phyloP scores from a whole-genome alignment of 2,113 vertebrate genomes.

The Podocnemis expansa region DNA sequence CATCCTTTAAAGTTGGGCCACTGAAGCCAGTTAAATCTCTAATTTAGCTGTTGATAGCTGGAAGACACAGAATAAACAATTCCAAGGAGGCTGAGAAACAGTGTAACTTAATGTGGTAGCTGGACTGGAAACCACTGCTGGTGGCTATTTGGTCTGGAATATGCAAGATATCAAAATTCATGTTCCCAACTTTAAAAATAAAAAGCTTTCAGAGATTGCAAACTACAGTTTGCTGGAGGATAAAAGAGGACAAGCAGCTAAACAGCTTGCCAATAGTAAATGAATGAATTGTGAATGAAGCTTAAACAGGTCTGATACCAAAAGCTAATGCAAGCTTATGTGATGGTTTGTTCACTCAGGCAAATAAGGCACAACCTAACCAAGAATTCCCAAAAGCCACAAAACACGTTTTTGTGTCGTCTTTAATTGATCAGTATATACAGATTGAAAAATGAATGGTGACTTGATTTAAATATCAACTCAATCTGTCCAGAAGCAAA shows the following conservation, averaged over 20 bases:
- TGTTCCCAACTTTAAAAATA: neutral
- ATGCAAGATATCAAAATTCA: neutral
- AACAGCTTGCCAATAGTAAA: neutral
- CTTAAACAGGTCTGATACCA: neutral
- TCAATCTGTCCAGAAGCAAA: no score
- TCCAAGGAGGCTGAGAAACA: neutral
- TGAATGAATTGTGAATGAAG: neutral
- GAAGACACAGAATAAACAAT: neutral
- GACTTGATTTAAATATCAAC: neutral
- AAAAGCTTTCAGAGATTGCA: neutral
- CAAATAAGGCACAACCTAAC: neutral
- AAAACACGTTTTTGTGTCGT: neutral
- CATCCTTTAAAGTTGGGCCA: neutral
- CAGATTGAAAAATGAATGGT: neutral
- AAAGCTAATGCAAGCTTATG: neutral
- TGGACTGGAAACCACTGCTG: neutral
- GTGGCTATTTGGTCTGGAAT: neutral
- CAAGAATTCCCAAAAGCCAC: neutral
- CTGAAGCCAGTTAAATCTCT: neutral
- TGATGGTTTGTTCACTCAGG: neutral
- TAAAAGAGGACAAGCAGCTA: neutral
- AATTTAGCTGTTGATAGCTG: neutral
- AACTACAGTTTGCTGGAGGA: neutral
- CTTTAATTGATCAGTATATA: neutral
- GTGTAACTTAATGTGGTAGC: neutral